Conservation (phyloP, 2,888 invertebrate genomes). For the Podabrus alpinus region DNA sequence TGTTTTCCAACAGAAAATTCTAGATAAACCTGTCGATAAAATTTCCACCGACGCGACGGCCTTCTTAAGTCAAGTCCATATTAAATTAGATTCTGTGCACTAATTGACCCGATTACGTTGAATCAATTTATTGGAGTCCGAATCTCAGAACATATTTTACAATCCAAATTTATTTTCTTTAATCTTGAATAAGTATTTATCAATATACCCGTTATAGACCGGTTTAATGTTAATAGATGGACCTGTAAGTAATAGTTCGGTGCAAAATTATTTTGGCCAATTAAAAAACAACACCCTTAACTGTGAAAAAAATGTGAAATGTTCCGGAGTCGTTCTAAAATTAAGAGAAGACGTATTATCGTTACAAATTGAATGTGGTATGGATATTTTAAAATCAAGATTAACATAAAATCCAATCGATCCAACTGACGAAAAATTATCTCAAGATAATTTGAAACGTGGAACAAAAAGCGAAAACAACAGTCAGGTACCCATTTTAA, state of each 20-base stretch:
- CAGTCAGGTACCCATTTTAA: too few species aligned
- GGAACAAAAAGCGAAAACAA: too few species aligned
- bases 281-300: background rate
- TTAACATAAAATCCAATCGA: background rate
- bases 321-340: background rate
- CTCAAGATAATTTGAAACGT: background rate
- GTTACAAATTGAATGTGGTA: background rate
- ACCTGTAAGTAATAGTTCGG: background rate
- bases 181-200: too few species aligned
- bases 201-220: background rate
- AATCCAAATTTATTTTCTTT: background rate
- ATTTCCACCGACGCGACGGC: too few species aligned
- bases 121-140: too few species aligned
- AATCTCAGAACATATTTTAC: background rate
- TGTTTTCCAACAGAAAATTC: too few species aligned
- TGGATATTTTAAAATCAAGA: background rate
- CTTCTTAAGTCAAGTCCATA: too few species aligned
- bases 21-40: too few species aligned
- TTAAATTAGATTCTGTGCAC: too few species aligned
- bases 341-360: background rate
- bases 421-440: background rate
- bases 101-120: too few species aligned
- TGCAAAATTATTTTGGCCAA: background rate
- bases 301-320: background rate
- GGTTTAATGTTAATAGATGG: background rate